Conservation (phyloP, 2,888 invertebrate genomes). For the Cataglyphis cursor region DNA sequence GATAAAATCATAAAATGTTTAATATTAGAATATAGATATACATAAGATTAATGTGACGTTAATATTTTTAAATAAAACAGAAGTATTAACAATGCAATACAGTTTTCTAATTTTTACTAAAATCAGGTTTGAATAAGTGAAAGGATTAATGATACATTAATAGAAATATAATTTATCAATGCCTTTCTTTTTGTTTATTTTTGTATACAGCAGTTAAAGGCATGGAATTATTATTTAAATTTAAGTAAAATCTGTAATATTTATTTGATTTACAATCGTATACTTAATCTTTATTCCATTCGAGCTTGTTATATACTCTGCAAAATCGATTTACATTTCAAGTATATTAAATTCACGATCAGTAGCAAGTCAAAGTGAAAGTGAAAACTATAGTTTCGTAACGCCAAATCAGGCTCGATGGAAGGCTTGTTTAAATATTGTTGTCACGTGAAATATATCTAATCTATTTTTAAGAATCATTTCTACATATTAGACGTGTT, state of each 20-base stretch:
- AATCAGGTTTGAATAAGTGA: not conserved
- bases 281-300: slow-evolving; percentile 1
- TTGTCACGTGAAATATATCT: slow-evolving; percentile 17
- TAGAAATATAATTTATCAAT: not conserved
- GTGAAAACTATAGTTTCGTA: slow-evolving; percentile 44
- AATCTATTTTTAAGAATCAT: not conserved
- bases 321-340: slow-evolving; percentile 44
- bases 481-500: not conserved
- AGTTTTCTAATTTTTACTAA: slow-evolving; percentile 1
- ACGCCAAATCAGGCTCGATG: slow-evolving; percentile 4
- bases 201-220: not conserved
- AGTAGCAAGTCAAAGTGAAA: slow-evolving; percentile 57
- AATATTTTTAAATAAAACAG: not conserved
- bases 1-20: not conserved
- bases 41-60: not conserved
- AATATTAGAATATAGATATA: not conserved
- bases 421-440: not conserved
- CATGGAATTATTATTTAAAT: not conserved
- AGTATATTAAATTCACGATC: slow-evolving; percentile 23
- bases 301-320: slow-evolving; percentile 23
- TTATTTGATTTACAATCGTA: not conserved
- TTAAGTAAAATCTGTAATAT: not conserved
- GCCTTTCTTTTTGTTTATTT: slow-evolving; percentile 12
- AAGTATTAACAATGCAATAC: slow-evolving; percentile 4
- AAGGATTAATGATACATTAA: slow-evolving; percentile 17